phyloP scores from a whole-genome alignment of 2,113 vertebrate species.

The Oceanodroma tethys region DNA sequence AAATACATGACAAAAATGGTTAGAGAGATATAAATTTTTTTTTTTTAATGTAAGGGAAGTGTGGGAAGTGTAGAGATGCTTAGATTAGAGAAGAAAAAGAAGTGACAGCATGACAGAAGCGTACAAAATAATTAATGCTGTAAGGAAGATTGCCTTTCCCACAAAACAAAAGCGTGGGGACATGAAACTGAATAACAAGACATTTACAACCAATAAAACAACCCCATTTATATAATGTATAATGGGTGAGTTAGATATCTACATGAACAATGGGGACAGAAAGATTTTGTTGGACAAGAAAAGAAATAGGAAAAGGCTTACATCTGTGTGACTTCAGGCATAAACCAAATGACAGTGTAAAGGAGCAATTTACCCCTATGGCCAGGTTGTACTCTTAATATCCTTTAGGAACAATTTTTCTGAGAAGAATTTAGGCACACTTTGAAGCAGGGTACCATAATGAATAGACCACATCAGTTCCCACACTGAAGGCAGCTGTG shows the following conservation, averaged over 20 bases:
- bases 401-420: background rate
- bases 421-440: background rate
- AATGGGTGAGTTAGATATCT: background rate
- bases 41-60: background rate
- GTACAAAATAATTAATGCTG: background rate
- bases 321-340: background rate
- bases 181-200: background rate
- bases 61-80: background rate
- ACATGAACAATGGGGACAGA: background rate
- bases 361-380: background rate
- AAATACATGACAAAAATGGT: background rate
- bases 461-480: background rate
- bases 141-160: background rate
- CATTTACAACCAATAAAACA: slow-evolving; percentile 4
- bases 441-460: background rate
- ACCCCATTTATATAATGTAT: background rate
- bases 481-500: background rate
- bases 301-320: background rate
- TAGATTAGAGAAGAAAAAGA: background rate
- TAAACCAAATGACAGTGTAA: background rate
- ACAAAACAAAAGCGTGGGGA: background rate
- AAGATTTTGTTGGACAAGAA: background rate
- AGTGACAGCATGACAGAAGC: background rate
- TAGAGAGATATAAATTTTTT: background rate
- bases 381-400: background rate